Evolutionary conservation across 2,888 invertebrate genomes (phyloP), one percentile per base, ranked within the genome.

Genomic region (Erynnis tages): DNA sequence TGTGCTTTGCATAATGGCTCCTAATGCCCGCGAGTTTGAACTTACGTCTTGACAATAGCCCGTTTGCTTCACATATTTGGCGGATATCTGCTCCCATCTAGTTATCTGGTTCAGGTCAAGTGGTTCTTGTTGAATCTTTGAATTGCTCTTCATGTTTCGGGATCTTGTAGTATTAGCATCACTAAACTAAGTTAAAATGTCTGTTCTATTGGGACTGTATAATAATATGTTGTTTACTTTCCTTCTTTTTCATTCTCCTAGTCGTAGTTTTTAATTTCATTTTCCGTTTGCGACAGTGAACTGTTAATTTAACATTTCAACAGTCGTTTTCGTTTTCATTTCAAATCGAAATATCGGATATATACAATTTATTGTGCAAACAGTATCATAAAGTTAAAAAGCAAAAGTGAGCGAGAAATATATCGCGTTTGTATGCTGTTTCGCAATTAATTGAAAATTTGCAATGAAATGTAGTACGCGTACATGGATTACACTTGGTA

Each of bases 1-100:
- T 52, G 44, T 52, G 52, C 37, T 52, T 38, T 44, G 52, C 44
- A 30, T 52, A 52, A 52, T 38, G 52, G 23, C 44, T 37, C 30
- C 30, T 43, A 35, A 38, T 52, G 50, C 27, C 17, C n/a, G 30
- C 10, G 19, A 38, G 37, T 37, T 37, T 52, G 44, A 14, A 38
- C 44, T 7, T 21, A 52, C 37, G 29, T 29, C 27, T 25, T 35
- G 45, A 37, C 44, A 50, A 27, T 23, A 13, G 49, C 49, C 17
- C 13, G 17, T 38, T 38, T 48, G 35, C 35, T 44, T 29, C 35
- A 29, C 35, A 27, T 37, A 27, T 52, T 44, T 29, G 35, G 29
- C 16, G 25, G 34, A 43, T 41, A 43, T 50, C 41, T 52, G 29
- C 6, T 16, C 19, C 27, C 44, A 44, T 37, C 14, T 52, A 44